Base-by-base conservation (phyloP, 1,140 invertebrate species). In the Heliothis subflexa region DNA sequence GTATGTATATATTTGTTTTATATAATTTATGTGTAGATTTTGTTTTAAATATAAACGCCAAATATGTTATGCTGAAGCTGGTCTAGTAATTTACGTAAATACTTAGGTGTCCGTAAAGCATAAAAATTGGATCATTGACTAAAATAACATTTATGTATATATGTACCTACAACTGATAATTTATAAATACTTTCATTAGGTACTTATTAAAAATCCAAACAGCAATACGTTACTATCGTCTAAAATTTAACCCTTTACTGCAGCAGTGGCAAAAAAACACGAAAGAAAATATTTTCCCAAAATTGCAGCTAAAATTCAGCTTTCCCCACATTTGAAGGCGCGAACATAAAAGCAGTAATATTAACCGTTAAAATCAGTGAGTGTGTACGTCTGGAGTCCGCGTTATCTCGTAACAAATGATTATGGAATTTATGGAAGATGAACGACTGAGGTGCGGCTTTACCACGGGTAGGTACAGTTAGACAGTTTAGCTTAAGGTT, bases 321-420 rank as follows among this genome's bases (percentile, higher is more conserved):
- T 18, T 33, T 10, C 14, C 12, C 68, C 28, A 18, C 9, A 52
- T 2, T 18, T 54, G 33, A 50, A n/a, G 1, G 4, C 28, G 14
- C 21, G 47, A 68, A 55, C 50, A 77, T 57, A 55, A 68, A 40
- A 77, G 49, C 61, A 76, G 49, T 66, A 64, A 77, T 66, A 79
- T 75, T 47, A 61, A 59, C 52, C 54, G 55, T 70, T 68, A 57
- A 79, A 79, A 79, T 79, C 78, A 75, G 78, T 79, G 78, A 75
- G 47, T 75, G 50, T 68, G 71, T 75, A 33, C 40, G 62, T 79
- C 71, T 74, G 54, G 52, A 16, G 71, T 2, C 61, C 16, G 78
- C 54, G 71, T 75, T 79, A 79, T 79, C 78, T 75, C 62, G 50
- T 79, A 82, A 82, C 78, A 82, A 82, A 82, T 82, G 81, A 78